A percentile compares a stretch with the other conserved stretches of the same genome.
phyloP scores from a whole-genome alignment of 2,113 vertebrate species.

The Chaetura pelagica region DNA sequence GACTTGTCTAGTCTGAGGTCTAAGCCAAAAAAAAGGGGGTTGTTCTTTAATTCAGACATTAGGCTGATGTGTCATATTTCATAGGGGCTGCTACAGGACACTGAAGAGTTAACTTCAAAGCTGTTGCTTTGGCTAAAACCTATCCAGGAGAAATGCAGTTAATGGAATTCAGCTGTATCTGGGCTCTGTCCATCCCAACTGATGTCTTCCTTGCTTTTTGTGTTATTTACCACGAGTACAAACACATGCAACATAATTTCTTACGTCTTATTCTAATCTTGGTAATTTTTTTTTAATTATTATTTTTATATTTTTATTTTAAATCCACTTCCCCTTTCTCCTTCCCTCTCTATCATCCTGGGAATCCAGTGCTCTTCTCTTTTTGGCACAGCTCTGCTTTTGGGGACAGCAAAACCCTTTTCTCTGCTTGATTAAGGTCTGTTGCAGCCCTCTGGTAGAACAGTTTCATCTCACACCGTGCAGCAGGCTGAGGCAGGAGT shows the following conservation, averaged over 20 bases:
- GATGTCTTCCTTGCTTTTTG: background rate
- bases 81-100: background rate
- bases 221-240: background rate
- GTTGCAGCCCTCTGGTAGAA: background rate
- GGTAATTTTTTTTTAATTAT: background rate
- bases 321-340: background rate
- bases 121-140: background rate
- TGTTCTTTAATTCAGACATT: background rate
- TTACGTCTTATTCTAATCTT: background rate
- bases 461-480: background rate
- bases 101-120: background rate
- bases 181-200: background rate
- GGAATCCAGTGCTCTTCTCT: background rate
- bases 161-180: background rate
- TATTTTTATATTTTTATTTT: background rate
- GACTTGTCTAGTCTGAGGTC: background rate
- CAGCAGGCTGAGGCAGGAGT: background rate
- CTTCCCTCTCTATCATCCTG: background rate
- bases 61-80: background rate
- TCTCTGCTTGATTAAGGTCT: background rate
- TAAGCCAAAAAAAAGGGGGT: background rate
- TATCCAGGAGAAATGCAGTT: background rate
- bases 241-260: background rate
- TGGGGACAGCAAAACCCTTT: background rate
- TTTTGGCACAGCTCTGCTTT: background rate